Conservation (phyloP, 1,140 invertebrate species). For the Caenorhabditis latens region DNA sequence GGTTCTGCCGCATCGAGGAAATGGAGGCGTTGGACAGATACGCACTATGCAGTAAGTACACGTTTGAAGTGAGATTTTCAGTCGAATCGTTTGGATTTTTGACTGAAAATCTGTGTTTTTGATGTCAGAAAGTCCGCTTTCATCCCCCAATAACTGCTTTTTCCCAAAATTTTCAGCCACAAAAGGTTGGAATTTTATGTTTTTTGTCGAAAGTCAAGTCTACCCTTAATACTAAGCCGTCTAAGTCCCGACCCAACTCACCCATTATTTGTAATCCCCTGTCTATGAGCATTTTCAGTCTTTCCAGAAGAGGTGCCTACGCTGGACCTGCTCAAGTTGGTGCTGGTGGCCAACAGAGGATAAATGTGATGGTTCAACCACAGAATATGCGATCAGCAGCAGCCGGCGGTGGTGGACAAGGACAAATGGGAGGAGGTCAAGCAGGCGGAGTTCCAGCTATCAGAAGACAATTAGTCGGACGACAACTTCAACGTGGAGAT, state of each 20-base stretch:
- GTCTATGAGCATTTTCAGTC: background rate
- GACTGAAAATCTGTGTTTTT: background rate
- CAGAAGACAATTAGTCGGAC: background rate
- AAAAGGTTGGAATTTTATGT: background rate
- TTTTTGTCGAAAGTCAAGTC: background rate
- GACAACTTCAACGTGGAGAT: background rate
- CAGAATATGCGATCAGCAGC: constrained; percentile 3
- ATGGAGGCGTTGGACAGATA: background rate
- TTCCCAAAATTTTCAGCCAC: too few species aligned
- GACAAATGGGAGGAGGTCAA: background rate
- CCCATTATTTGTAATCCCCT: background rate
- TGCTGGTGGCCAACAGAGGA: background rate
- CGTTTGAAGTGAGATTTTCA: background rate
- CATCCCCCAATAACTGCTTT: too few species aligned
- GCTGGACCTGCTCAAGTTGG: background rate
- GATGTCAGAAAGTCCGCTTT: too few species aligned
- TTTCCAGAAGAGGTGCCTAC: constrained; percentile 27
- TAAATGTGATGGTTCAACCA: constrained; percentile 36
- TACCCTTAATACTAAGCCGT: background rate
- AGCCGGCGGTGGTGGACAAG: background rate
- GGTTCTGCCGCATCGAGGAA: constrained; percentile 12
- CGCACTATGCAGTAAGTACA: constrained; percentile 27
- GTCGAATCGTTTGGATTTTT: background rate
- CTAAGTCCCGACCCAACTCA: background rate
- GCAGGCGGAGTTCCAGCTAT: background rate